A percentile compares a stretch with the other conserved stretches of the same genome.
phyloP scores from a whole-genome alignment of 2,888 invertebrate species.

The Taenaris catops region DNA sequence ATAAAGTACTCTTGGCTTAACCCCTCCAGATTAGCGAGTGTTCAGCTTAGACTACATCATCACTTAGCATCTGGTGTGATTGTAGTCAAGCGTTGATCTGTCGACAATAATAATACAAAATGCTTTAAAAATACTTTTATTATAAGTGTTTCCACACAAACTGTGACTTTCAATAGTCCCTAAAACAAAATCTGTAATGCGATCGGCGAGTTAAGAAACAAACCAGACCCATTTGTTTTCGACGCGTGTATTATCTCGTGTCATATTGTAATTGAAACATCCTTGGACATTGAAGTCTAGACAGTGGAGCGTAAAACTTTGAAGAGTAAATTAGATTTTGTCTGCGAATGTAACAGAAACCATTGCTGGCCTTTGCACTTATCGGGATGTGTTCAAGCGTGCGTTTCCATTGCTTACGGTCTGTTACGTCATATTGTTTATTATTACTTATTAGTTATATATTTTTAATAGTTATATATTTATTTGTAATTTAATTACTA shows the following conservation, averaged over 20 bases:
- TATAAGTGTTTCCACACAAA: too few species aligned
- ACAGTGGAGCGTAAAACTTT: constrained; percentile 50
- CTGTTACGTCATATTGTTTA: too few species aligned
- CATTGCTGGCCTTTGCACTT: constrained; percentile 55
- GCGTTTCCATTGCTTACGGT: constrained; percentile 36
- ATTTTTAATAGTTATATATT: too few species aligned
- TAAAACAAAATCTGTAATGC: not conserved
- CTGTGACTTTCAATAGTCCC: not conserved
- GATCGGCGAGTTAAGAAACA: constrained; percentile 1
- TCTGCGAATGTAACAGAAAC: constrained; percentile 61
- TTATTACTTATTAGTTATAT: too few species aligned
- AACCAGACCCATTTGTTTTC: constrained; percentile 3
- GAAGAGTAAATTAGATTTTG: constrained; percentile 67
- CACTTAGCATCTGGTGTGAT: too few species aligned
- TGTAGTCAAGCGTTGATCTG: too few species aligned
- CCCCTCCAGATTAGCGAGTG: too few species aligned
- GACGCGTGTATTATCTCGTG: constrained; percentile 7
- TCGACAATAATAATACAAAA: too few species aligned
- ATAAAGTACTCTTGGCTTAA: too few species aligned
- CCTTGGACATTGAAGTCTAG: constrained; percentile 44
- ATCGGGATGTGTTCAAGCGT: constrained; percentile 41
- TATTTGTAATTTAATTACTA: too few species aligned
- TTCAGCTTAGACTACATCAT: too few species aligned
- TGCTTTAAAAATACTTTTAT: too few species aligned
- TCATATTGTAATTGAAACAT: constrained; percentile 36